Conservation (phyloP, 2,888 invertebrate species). For the Limnephilus marmoratus region DNA sequence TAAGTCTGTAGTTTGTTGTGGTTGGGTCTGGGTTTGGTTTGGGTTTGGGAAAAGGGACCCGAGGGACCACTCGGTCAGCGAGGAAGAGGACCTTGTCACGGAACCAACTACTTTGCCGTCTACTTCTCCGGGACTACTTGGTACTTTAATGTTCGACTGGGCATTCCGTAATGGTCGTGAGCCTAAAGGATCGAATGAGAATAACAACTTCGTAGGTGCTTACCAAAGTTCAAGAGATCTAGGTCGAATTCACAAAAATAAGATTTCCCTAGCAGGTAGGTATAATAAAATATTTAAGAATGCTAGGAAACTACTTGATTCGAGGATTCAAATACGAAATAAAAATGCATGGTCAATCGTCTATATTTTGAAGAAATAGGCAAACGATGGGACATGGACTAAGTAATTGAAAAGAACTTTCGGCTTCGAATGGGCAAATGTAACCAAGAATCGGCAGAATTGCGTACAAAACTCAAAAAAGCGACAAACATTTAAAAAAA, state of each 20-base stretch:
- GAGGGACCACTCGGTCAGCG: slow-evolving; percentile 30
- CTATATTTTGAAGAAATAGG: too few species aligned
- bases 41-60: slow-evolving; percentile 42
- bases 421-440: too few species aligned
- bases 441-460: too few species aligned
- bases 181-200: slow-evolving; percentile 7
- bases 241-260: not conserved
- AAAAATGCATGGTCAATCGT: too few species aligned
- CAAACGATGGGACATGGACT: too few species aligned
- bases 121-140: not conserved
- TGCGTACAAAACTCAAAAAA: too few species aligned
- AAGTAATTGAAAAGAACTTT: too few species aligned
- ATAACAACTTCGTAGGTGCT: not conserved
- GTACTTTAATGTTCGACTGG: not conserved
- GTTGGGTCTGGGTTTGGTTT: not conserved
- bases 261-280: not conserved
- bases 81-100: slow-evolving; percentile 47
- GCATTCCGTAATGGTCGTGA: slow-evolving; percentile 22
- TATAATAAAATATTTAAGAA: too few species aligned
- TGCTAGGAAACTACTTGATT: not conserved
- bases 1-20: slow-evolving; percentile 20
- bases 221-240: not conserved
- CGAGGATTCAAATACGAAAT: not conserved
- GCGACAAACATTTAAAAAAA: too few species aligned
- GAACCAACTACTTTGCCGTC: slow-evolving; percentile 20